These are phyloP conservation scores for Pyrochroa serraticornis DNA, from an alignment of 2,888 invertebrate species.

Conservation along the genomic window DNA sequence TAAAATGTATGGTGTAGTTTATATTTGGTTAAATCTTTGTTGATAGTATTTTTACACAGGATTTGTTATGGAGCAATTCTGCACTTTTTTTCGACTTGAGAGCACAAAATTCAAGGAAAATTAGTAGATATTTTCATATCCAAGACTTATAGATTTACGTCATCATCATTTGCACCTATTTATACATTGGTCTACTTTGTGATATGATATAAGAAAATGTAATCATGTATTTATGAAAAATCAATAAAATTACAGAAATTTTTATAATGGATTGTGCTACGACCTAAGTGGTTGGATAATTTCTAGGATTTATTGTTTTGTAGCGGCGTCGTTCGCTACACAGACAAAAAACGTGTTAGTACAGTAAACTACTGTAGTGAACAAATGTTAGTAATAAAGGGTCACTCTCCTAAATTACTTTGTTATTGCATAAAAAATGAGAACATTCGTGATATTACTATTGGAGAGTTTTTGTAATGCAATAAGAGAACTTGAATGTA, in stretches of 20 bases:
- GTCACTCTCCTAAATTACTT: no score
- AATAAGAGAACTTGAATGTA: no score
- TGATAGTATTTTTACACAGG: slow-evolving; percentile 2
- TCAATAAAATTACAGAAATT: slow-evolving; percentile 16
- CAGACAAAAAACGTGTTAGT: no score
- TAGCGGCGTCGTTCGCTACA: no score
- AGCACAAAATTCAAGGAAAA: slow-evolving; percentile 5
- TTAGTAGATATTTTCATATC: slow-evolving; percentile 9
- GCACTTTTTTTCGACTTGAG: not conserved
- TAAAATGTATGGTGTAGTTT: slow-evolving; percentile 10
- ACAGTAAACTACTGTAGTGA: no score
- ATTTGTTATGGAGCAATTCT: not conserved
- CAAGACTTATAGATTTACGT: slow-evolving; percentile 8
- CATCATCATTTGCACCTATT: slow-evolving; percentile 37
- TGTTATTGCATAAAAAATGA: no score
- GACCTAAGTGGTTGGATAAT: no score
- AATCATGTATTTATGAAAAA: slow-evolving; percentile 15
- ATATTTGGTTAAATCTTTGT: slow-evolving; percentile 1
- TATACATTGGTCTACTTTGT: slow-evolving; percentile 44
- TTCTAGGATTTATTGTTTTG: no score
- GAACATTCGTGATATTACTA: no score
- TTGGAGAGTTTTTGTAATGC: no score
- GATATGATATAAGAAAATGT: slow-evolving; percentile 33
- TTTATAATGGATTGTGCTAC: not conserved
- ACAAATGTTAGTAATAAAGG: no score